Evolutionary conservation across 2,113 vertebrate genomes (phyloP).

Genomic region (Spilogale gracilis): DNA sequence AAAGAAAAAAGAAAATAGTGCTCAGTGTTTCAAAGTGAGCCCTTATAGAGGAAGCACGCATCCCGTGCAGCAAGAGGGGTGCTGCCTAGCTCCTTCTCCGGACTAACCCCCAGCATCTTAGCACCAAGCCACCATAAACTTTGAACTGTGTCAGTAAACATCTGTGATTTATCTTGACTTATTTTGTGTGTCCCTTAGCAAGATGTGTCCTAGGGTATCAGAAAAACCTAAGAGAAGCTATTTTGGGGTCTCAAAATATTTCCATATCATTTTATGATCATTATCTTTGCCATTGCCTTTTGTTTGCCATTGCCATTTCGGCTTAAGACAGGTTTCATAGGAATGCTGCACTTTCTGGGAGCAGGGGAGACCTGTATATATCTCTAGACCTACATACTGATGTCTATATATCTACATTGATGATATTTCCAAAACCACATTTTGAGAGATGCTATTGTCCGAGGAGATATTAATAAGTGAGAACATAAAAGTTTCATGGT

Average conservation of each 20-base stretch:
- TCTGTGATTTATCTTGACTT: not conserved
- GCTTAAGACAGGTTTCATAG: not conserved
- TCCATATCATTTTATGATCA: not conserved
- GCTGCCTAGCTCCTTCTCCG: not conserved
- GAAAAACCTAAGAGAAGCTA: not conserved
- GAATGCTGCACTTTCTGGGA: not conserved
- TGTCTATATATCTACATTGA: not conserved
- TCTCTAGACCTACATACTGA: not conserved
- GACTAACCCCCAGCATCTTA: not conserved
- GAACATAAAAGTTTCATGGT: conserved; percentile 21
- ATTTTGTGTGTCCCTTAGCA: not conserved
- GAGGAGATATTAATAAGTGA: conserved; percentile 43
- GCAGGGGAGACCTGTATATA: not conserved
- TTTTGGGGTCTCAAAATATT: not conserved
- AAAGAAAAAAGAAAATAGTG: not conserved
- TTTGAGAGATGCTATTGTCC: conserved; percentile 38
- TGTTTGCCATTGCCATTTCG: not conserved
- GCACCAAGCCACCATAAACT: not conserved
- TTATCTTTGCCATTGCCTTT: not conserved
- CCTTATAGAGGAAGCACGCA: not conserved
- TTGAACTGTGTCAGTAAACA: not conserved
- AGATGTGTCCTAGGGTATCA: not conserved
- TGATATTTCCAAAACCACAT: conserved; percentile 39
- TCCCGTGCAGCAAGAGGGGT: not conserved
- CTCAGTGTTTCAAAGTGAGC: not conserved